Percentiles rank a stretch among this genome's conserved stretches.
Evolutionary conservation across 2,888 invertebrate genomes (phyloP).

Genomic region (Aspidapion aeneum): DNA sequence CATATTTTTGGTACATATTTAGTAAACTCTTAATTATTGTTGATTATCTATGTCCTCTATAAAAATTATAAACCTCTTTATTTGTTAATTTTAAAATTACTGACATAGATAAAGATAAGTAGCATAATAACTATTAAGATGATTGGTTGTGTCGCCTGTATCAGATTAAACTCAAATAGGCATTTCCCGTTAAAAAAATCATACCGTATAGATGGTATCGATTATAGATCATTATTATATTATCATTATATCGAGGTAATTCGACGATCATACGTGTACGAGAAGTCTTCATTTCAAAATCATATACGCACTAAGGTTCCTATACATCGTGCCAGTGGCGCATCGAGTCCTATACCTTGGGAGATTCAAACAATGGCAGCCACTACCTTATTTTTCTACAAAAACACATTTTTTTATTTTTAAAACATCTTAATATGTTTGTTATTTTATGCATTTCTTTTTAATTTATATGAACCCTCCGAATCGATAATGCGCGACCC

Average conservation of each 20-base stretch:
- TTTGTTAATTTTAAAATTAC: not conserved
- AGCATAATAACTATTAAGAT: not conserved
- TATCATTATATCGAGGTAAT: not conserved
- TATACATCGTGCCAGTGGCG: no score
- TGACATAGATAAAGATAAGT: not conserved
- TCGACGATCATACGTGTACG: not conserved
- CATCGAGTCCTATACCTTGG: no score
- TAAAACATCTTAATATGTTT: no score
- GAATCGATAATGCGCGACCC: no score
- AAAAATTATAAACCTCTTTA: not conserved
- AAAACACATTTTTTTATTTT: no score
- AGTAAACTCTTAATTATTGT: no score
- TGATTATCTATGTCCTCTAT: no score
- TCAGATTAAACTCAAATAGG: not conserved
- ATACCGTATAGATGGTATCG: not conserved
- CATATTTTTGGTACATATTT: no score
- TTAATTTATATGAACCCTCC: no score
- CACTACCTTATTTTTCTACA: no score
- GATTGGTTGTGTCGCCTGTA: not conserved
- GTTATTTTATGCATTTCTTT: no score
- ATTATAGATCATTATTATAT: not conserved
- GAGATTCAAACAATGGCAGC: no score
- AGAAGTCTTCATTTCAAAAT: not conserved
- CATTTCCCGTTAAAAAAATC: not conserved
- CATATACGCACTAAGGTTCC: not conserved